Evolutionary conservation across 2,888 invertebrate species (phyloP).

Genomic region (Crocallis elinguaria): DNA sequence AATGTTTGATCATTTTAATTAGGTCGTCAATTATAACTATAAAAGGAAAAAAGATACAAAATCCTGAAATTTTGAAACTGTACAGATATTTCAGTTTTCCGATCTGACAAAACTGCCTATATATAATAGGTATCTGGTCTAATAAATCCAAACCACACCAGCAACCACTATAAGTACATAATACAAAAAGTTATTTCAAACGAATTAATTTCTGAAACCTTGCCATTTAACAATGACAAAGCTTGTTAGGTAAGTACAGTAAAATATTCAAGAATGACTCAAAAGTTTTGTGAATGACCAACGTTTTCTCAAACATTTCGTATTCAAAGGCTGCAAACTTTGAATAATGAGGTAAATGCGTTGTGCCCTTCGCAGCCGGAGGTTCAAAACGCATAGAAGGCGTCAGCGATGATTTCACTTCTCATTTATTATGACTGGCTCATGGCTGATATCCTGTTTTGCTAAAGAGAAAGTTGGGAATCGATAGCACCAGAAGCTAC

Average conservation of each 20-base stretch:
- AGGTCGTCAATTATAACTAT: too few species aligned
- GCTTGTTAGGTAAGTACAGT: not conserved
- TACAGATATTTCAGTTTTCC: too few species aligned
- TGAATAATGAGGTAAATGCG: slow-evolving; percentile 23
- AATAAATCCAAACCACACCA: too few species aligned
- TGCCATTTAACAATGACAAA: not conserved
- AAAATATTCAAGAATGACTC: slow-evolving; percentile 19
- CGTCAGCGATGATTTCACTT: slow-evolving; percentile 39
- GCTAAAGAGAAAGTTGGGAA: slow-evolving; percentile 58
- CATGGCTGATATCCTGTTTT: slow-evolving; percentile 48
- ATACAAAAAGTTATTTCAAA: not conserved
- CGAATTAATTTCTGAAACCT: too few species aligned
- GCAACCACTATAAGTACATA: too few species aligned
- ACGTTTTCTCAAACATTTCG: slow-evolving; percentile 12
- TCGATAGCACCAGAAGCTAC: slow-evolving; percentile 36
- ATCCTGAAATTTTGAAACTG: too few species aligned
- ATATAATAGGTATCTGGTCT: too few species aligned
- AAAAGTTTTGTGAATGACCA: slow-evolving; percentile 15
- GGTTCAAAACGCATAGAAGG: slow-evolving; percentile 19
- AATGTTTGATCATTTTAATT: too few species aligned
- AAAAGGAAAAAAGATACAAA: too few species aligned
- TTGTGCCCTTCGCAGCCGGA: slow-evolving; percentile 13
- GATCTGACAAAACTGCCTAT: too few species aligned
- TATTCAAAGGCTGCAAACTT: slow-evolving; percentile 17
- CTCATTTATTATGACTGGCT: slow-evolving; percentile 42